These are phyloP conservation scores for Aythya baeri DNA, from an alignment of 2,113 vertebrate species.

Conservation along the genomic window DNA sequence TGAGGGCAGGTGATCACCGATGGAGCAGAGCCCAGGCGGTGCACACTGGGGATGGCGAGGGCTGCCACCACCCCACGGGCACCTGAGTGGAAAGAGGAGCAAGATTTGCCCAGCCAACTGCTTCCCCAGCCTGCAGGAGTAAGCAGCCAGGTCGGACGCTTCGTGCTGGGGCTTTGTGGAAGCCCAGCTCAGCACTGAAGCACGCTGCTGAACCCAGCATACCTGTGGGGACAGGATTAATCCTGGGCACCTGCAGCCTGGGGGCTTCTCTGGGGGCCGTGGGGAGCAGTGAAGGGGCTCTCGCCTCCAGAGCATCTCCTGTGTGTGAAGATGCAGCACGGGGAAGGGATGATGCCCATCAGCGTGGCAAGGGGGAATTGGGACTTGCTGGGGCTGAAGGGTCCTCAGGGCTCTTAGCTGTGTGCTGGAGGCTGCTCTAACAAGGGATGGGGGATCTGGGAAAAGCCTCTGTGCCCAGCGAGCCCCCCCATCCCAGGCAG, in stretches of 20 bases:
- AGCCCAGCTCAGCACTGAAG: neutral
- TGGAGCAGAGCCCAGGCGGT: rapidly evolving
- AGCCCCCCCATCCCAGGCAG: rapidly evolving
- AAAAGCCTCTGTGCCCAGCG: rapidly evolving
- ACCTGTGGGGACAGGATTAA: neutral
- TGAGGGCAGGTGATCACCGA: rapidly evolving
- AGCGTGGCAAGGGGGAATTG: rapidly evolving
- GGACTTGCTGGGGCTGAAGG: neutral
- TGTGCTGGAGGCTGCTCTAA: neutral
- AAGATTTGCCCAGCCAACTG: neutral
- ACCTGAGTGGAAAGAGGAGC: rapidly evolving
- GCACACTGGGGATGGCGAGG: rapidly evolving
- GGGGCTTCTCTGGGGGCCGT: neutral
- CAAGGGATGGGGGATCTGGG: rapidly evolving
- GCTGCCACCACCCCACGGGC: neutral
- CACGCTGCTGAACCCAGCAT: rapidly evolving
- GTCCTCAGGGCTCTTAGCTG: rapidly evolving
- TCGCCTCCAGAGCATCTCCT: neutral
- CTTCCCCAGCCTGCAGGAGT: neutral
- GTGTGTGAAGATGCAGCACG: rapidly evolving
- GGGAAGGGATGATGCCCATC: rapidly evolving
- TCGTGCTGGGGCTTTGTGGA: rapidly evolving
- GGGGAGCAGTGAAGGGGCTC: neutral
- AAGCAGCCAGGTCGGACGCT: neutral
- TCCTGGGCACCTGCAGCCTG: neutral